Base-by-base conservation (phyloP, 2,113 vertebrate species). In the Odontesthes bonariensis region DNA sequence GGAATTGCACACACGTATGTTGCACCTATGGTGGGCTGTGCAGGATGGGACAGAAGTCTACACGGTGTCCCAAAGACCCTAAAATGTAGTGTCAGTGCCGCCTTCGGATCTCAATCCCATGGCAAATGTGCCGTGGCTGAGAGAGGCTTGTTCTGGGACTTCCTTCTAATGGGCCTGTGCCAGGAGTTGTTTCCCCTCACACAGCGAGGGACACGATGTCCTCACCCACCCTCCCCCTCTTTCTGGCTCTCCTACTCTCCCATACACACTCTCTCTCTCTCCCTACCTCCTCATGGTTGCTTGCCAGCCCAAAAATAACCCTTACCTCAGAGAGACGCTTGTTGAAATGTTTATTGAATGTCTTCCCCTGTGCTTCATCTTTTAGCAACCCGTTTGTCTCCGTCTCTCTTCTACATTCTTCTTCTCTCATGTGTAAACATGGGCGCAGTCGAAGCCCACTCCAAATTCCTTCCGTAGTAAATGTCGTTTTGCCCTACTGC, bases 271-370 rank as follows among this genome's bases (percentile, higher is more conserved):
- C 33, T 47, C 74, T 20, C 70, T 35, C 61, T 51, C 75, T 52
- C 64, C 67, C 68, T 62, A 72, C 81, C 77, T 78, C 85, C 77
- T 87, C 75, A 73, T 88, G 78, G 82, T 87, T 82, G 89, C 84
- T 74, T 63, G 83, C 87, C 78, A 83, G 80, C 81, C 86, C 86
- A 71, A 71, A 92, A 94, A 92, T 92, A 93, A 82, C 73, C 75
- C 49, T 86, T 73, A 82, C 78, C 70, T 86, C 82, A 85, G 73
- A 87, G 89, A 73, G 78, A 73, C 11, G 19, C 61, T 57, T 81
- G 68, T 68, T 76, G 74, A 86, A 81, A 85, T 85, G 86, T 82
- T 89, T 79, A 61, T 85, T 83, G 69, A 86, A 87, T 72, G 70
- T 82, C 75, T 84, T 71, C 73, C 64, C 73, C 69, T 59, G 73